Base-by-base conservation (phyloP, 1,140 invertebrate species). In the Linepithema humile region DNA sequence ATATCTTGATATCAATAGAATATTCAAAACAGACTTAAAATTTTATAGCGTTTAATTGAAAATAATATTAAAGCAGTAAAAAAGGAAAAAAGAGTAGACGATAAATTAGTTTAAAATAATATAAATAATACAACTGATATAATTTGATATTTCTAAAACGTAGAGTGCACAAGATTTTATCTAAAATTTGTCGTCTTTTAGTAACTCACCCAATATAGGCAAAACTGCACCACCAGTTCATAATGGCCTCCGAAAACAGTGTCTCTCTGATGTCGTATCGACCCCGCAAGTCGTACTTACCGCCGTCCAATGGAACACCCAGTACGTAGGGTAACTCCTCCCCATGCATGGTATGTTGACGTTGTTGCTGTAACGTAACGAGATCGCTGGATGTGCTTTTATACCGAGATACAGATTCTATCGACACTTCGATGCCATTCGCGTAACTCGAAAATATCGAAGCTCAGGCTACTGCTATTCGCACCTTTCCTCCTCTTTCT, bases 311-410 rank as follows among this genome's bases (percentile, higher is more conserved):
- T 9, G 98, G 98, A 10, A 98, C 97, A 3, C 98, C 98, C 82
- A 99, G 97, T 38, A 99, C 95, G 90, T 98, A 99, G 0, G 98
- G 96, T 89, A 99, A 91, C 91, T 99, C 98, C 92, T 99, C 98
- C 0, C 98, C 98, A 87, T 97, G 96, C 7, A 98, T 96, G 83
- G 96, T 95, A 0, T 85, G 90, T 48, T 91, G 91, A 3, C 89
- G 88, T 73, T 93, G 91, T 85, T 93, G 89, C 92, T 93, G 84
- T 55, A 90, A 92, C 80, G 88, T 85, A 86, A 88, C 83, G 80
- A 77, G 67, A 65, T 67, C 48, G 53, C 55, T 72, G 23, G 62
- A 65, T 74, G 74, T 48, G 67, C 67, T 70, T 59, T 80, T 69
- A 80, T 70, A 70, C n/a, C 64, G 35, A 43, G 2, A 35, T 57